Evolutionary conservation across 2,113 vertebrate species (phyloP).

Genomic region (Sinocyclocheilus maitianheensis): DNA sequence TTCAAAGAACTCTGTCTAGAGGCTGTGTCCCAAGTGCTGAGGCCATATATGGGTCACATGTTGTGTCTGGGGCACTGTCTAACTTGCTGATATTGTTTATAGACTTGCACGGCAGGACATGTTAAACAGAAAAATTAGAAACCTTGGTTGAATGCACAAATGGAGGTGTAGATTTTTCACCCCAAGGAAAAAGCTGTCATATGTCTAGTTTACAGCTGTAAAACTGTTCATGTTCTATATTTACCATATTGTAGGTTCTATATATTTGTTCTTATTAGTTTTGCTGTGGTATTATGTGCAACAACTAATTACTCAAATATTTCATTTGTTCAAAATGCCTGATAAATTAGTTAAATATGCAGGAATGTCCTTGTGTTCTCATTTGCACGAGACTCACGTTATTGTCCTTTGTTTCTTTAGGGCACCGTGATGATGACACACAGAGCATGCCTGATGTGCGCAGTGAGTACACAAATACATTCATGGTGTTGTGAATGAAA

Average conservation of each 20-base stretch:
- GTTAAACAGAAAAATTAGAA: slow-evolving; percentile 22
- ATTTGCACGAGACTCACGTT: slow-evolving; percentile 25
- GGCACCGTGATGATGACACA: slow-evolving; percentile 73
- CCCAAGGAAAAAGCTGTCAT: not conserved
- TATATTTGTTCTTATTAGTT: not conserved
- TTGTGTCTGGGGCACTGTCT: slow-evolving; percentile 9
- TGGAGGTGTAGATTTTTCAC: not conserved
- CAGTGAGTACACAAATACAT: slow-evolving; percentile 66
- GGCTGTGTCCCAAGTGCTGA: slow-evolving; percentile 1
- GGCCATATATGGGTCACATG: slow-evolving; percentile 38
- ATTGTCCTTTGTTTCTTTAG: slow-evolving; percentile 58
- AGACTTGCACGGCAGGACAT: not conserved
- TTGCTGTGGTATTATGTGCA: not conserved
- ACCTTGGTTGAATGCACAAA: not conserved
- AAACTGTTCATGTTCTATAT: not conserved
- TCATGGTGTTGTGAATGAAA: not conserved
- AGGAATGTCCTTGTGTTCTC: not conserved
- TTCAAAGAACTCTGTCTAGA: not conserved
- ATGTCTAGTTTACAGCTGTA: not conserved
- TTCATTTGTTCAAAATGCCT: not conserved
- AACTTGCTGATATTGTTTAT: slow-evolving; percentile 43
- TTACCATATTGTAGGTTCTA: not conserved
- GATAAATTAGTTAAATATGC: not conserved
- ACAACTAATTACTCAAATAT: not conserved
- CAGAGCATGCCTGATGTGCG: slow-evolving; percentile 76